Base-by-base conservation (phyloP, 2,888 invertebrate species). In the Lamproptera curius region DNA sequence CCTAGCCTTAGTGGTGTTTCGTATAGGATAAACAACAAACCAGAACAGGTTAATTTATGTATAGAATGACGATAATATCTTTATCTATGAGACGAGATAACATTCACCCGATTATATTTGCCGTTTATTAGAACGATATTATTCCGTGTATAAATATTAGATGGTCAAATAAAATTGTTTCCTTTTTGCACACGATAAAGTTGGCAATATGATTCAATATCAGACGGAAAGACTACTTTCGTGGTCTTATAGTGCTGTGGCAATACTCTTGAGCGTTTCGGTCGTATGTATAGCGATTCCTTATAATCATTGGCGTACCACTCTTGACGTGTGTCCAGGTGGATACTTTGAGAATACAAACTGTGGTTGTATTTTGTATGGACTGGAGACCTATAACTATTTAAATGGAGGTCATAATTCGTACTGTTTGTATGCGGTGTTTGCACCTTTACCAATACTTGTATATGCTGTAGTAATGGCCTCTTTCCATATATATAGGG, bases 351-450 rank as follows among this genome's bases (percentile, higher is more conserved):
- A 87, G 53, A 91, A 91, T 57, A 89, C 89, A 2, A 92, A 91
- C 62, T 93, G 93, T 62, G 93, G 92, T 34, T 93, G 93, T 60
- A 91, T 92, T 58, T 78, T 93, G 31, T 91, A 90, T 66, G 92
- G 91, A 1, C 76, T 89, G 44, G 89, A 90, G 59, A 91, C 91
- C 11, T 89, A 79, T 43, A 89, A 88, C 34, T 89, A 89, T 58
- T 93, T 93, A 60, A 89, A 85, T 71, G 93, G 93, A 37, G 92
- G 93, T 1, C 90, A 90, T 55, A 89, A 90, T 52, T 89, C 90
- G 0, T 89, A 90, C 51, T 93, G 93, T 58, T 76, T 92, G 53
- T 93, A 90, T 83, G 89, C 91, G n/a, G 90, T 92, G 44, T 91
- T 91, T 60, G 93, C 92, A 1, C 89, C 92, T 1, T 57, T 93